A percentile compares a stretch with the other conserved stretches of the same genome.
Conservation (phyloP, 2,888 invertebrate species). For the Micoletzkya japonica region DNA sequence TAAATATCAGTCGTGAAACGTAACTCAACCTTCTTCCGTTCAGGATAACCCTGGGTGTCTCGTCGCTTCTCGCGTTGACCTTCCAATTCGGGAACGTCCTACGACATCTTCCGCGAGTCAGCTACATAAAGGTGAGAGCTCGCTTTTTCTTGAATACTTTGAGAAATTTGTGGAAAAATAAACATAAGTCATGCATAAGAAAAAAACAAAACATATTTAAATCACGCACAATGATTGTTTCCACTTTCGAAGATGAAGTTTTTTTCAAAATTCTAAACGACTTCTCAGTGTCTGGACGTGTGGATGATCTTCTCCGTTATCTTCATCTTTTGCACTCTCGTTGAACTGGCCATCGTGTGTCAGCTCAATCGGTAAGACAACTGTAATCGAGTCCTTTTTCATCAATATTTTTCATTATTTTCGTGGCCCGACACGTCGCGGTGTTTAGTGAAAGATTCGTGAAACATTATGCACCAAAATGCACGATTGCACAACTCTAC, state of each 20-base stretch:
- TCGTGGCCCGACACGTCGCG: no score
- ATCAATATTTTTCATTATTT: no score
- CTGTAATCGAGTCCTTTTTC: no score
- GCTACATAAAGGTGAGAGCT: slow-evolving; percentile 57
- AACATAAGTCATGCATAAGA: no score
- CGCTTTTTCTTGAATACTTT: not conserved
- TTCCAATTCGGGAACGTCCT: slow-evolving; percentile 64
- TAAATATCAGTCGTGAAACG: no score
- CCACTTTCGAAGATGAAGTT: not conserved
- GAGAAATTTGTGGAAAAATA: not conserved
- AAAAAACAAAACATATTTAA: not conserved
- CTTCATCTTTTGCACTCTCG: slow-evolving; percentile 62
- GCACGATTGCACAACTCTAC: no score
- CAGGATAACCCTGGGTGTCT: slow-evolving; percentile 62
- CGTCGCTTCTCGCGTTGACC: slow-evolving; percentile 62
- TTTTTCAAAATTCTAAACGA: not conserved
- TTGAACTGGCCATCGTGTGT: slow-evolving; percentile 63
- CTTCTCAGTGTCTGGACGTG: slow-evolving; percentile 56
- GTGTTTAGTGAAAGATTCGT: no score
- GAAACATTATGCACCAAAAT: no score
- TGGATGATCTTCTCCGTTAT: slow-evolving; percentile 63
- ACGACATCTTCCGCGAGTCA: slow-evolving; percentile 63
- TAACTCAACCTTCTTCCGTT: no score
- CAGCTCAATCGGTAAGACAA: slow-evolving; percentile 50
- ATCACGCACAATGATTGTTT: no score